These are phyloP conservation scores for Engystomops pustulosus DNA, from an alignment of 2,113 vertebrate species.

Conservation along the genomic window DNA sequence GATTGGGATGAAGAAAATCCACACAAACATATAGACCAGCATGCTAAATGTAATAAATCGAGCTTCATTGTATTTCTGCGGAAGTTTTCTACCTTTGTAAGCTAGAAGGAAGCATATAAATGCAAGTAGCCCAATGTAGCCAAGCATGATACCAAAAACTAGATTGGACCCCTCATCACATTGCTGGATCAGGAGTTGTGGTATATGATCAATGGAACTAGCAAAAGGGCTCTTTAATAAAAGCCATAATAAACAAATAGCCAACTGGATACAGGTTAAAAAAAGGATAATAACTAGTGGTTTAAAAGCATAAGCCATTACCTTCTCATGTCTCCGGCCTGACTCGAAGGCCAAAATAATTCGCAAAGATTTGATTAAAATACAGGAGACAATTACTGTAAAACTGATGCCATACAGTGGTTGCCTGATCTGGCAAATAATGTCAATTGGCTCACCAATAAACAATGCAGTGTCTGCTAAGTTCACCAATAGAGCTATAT, in stretches of 20 bases:
- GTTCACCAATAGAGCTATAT: conserved; percentile 66
- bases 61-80: conserved; percentile 68
- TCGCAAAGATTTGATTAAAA: conserved; percentile 67
- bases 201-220: not conserved
- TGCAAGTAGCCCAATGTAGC: conserved; percentile 69
- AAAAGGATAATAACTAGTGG: conserved; percentile 61
- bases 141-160: conserved; percentile 68
- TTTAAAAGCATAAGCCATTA: conserved; percentile 61
- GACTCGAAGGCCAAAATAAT: conserved; percentile 68
- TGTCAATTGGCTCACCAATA: conserved; percentile 64
- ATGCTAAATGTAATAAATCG: conserved; percentile 72
- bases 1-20: conserved; percentile 70
- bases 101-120: conserved; percentile 69
- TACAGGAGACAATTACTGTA: conserved; percentile 70
- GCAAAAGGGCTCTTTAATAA: conserved; percentile 62
- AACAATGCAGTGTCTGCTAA: conserved; percentile 68
- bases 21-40: conserved; percentile 74
- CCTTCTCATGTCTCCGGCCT: conserved; percentile 49
- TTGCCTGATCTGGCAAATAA: conserved; percentile 69
- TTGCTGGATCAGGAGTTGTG: conserved; percentile 57
- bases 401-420: conserved; percentile 70
- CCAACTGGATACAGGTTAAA: conserved; percentile 62
- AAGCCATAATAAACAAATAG: conserved; percentile 70
- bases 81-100: conserved; percentile 68
- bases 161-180: conserved; percentile 64